Base-by-base conservation (phyloP, 2,797 vertebrate species). In the Pseudochromis fuscus region DNA sequence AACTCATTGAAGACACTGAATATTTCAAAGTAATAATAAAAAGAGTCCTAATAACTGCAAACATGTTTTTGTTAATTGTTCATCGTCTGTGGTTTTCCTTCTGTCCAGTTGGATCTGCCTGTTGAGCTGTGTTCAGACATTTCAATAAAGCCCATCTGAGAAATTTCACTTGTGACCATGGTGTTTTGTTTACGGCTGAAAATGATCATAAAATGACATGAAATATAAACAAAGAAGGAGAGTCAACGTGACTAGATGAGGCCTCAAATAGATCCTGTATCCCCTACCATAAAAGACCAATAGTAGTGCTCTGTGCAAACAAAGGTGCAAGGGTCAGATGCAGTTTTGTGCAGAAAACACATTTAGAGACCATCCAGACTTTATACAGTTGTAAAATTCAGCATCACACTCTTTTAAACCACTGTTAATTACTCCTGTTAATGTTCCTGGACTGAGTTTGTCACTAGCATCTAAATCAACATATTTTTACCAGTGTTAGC, bases 131-230 rank as follows among this genome's bases (percentile, higher is more conserved):
- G 44, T 70, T 81, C 35, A 68, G 37, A 72, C 40, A 44, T 74
- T 70, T 77, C 72, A 93, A 91, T 93, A 93, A 93, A 93, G 55
- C 65, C 31, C 25, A 59, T 72, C 68, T 28, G 27, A 72, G 49
- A 72, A 80, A 68, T 16, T 6, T 7, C 45, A 27, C 3, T 23
- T 42, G 58, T 86, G 42, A 58, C 19, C 27, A 27, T 12, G 8
- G 4, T 33, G 37, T 85, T 51, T 58, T 80, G 23, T 75, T 46
- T 40, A 16, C 15, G 18, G 6, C 38, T 40, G 13, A 35, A 35
- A 12, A 4, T 16, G 5, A 44, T 5, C 19, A 30, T 5, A 30
- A 30, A 30, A 30, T 4, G 30, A 30, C 30, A 30, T 30, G 30
- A 5, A 30, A 30, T 30, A 8, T 8, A 30, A 8, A 8, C n/a